Evolutionary conservation across 2,797 vertebrate species (phyloP), one percentile per base, ranked within the genome.

Genomic region (Manis javanica): DNA sequence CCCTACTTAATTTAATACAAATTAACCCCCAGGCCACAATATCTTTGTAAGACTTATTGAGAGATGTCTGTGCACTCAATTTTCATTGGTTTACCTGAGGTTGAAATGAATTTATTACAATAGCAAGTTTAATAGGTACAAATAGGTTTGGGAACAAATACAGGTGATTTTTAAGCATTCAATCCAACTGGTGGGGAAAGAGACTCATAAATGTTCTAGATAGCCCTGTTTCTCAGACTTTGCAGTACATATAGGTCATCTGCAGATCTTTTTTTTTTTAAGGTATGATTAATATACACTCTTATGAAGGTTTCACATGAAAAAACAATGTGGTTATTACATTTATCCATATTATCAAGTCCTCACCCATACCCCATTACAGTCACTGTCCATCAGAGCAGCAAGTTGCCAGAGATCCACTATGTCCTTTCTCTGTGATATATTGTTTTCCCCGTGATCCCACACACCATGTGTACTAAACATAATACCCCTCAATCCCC

Each of bases 221-320:
- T 1, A 77, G 15, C 9, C 39, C 11, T 34, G 6, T 31, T 42
- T 87, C 51, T 83, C 77, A 19, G 4, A 68, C 53, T 29, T 61
- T 42, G 5, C 29, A 12, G 14, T 29, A 2, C 1, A 3, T 26
- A 2, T 24, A 2, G 9, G 21, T 90, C n/a, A 39, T 46, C 0
- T 3, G 15, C 4, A 4, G 7, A 39, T 37, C 53, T 34, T 34
- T 34, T 34, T 34, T 34, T 34, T 34, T 34, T 34, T 34, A 34
- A 34, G 34, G 34, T 34, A 34, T 34, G 34, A 34, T 34, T 34
- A 34, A 34, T 34, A 34, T 34, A 34, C 34, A 34, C 2, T 34
- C 34, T 34, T 34, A 34, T 34, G 34, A 34, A 34, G 34, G 34
- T 34, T 34, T 34, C 34, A 34, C 34, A 34, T 34, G 34, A 34